A percentile compares a stretch with the other conserved stretches of the same genome.
Conservation (phyloP, 2,888 invertebrate species). For the Lypha dubia region DNA sequence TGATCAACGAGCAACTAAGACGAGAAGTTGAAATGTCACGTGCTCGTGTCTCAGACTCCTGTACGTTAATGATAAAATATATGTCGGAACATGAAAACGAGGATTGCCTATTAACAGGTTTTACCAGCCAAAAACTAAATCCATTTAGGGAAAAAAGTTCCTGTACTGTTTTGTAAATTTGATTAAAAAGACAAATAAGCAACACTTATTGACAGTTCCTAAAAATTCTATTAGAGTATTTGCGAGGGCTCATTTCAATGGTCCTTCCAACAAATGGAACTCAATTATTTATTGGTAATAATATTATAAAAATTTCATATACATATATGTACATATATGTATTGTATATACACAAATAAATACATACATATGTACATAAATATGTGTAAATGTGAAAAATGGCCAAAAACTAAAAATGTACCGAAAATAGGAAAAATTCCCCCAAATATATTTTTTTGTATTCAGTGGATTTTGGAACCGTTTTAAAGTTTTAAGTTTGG, state of each 20-base stretch:
- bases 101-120: slow-evolving; percentile 96
- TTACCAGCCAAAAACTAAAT: slow-evolving; percentile 96
- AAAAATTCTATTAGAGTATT: slow-evolving; percentile 10
- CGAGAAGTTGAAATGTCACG: slow-evolving; percentile 95
- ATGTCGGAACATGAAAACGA: slow-evolving; percentile 96
- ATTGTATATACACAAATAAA: not conserved
- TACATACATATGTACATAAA: not conserved
- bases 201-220: slow-evolving; percentile 39
- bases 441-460: too few species aligned
- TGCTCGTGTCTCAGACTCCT: slow-evolving; percentile 90
- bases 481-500: too few species aligned
- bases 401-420: too few species aligned
- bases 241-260: not conserved
- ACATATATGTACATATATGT: slow-evolving; percentile 16
- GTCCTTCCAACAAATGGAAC: slow-evolving; percentile 50
- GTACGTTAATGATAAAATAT: slow-evolving; percentile 95
- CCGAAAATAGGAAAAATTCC: too few species aligned
- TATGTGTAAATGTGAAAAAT: too few species aligned
- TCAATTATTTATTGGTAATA: slow-evolving; percentile 68
- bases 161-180: slow-evolving; percentile 90
- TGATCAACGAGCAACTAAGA: slow-evolving; percentile 95
- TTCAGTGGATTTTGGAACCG: too few species aligned
- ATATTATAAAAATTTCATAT: slow-evolving; percentile 13
- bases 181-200: not conserved
- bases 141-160: slow-evolving; percentile 97